A percentile compares a stretch with the other conserved stretches of the same genome.
Conservation (phyloP, 2,797 vertebrate species). For the Coilia nasus region DNA sequence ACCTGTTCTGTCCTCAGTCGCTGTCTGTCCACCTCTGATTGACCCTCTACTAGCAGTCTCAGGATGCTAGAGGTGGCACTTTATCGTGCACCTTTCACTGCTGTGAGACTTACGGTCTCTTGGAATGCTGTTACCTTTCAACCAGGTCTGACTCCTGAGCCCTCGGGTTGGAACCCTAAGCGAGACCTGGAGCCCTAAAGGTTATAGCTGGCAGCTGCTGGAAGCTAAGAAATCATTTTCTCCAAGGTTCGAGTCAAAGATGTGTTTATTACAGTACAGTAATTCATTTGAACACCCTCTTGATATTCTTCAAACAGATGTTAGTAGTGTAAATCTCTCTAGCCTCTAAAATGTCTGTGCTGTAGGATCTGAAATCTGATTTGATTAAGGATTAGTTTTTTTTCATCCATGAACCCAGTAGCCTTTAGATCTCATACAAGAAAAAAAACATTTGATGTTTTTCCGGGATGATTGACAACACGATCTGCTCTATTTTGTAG, state of each 20-base stretch:
- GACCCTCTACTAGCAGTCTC: no score
- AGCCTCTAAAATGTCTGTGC: not conserved
- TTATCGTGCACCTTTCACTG: no score
- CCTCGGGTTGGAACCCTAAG: not conserved
- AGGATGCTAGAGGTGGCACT: no score
- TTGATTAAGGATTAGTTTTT: not conserved
- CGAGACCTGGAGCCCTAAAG: not conserved
- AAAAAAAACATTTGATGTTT: not conserved
- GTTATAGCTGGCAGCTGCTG: not conserved
- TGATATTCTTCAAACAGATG: not conserved
- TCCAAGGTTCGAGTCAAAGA: not conserved
- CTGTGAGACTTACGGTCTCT: no score
- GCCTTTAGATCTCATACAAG: not conserved
- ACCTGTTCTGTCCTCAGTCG: no score
- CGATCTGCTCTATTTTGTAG: not conserved
- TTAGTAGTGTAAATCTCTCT: not conserved
- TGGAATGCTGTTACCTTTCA: no score
- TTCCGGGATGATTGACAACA: not conserved
- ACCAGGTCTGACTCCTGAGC: no score
- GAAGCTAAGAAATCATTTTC: not conserved
- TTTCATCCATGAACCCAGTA: not conserved
- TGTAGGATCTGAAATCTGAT: not conserved
- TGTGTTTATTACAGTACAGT: no score
- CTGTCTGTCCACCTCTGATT: no score
- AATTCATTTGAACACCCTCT: no score